Percentiles rank a stretch among this genome's conserved stretches.
Conservation (phyloP, 2,113 vertebrate species). For the Chamaetylas fuelleborni region DNA sequence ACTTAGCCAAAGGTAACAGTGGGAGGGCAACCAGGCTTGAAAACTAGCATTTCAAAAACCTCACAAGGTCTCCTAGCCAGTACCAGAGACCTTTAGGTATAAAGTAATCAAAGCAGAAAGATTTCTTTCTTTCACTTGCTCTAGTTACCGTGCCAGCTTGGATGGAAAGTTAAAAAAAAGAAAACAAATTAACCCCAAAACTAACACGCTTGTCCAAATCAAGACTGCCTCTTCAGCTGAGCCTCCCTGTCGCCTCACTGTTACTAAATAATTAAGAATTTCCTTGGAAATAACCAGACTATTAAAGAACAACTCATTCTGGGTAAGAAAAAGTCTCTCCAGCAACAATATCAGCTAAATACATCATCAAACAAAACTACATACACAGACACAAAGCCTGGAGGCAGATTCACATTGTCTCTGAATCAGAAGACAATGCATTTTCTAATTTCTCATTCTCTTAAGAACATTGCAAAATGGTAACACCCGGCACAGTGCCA, state of each 20-base stretch:
- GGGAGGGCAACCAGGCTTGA: background rate
- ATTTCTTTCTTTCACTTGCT: background rate
- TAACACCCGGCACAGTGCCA: background rate
- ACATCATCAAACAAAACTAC: background rate
- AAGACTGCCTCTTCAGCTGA: background rate
- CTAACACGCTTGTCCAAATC: background rate
- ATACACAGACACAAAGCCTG: background rate
- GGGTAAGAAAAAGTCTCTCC: background rate
- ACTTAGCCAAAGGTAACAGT: background rate
- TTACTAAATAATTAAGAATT: background rate
- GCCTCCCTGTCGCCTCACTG: background rate
- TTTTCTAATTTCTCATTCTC: background rate
- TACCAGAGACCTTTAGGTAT: background rate
- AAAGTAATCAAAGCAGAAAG: background rate
- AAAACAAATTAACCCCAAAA: background rate
- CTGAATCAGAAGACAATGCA: background rate
- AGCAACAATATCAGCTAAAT: background rate
- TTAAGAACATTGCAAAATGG: background rate
- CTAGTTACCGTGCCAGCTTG: background rate
- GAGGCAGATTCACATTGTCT: background rate
- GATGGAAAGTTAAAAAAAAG: background rate
- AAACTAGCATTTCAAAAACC: background rate
- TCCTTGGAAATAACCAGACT: background rate
- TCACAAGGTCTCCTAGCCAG: background rate
- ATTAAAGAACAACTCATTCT: background rate